Conservation (phyloP, 2,797 vertebrate species). For the Macropodus opercularis region DNA sequence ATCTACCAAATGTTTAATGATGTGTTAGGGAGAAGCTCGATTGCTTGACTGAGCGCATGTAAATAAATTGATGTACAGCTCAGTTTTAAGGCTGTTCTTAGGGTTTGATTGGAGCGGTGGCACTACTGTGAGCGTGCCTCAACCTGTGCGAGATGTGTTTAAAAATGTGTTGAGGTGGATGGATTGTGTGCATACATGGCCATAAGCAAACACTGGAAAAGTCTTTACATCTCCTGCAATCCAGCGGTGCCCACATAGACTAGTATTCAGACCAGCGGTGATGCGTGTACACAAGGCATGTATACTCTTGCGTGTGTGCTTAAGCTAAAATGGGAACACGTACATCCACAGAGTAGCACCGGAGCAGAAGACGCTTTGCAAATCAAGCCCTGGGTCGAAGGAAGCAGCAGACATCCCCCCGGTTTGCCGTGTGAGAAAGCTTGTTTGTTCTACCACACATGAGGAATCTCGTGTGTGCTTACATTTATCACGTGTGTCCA, state of each 20-base stretch:
- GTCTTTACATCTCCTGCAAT: constrained; percentile 21
- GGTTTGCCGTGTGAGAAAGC: constrained; percentile 19
- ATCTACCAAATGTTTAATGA: constrained; percentile 1
- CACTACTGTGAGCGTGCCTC: background rate
- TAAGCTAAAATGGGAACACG: constrained; percentile 61
- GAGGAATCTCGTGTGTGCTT: constrained; percentile 17
- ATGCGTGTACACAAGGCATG: constrained; percentile 18
- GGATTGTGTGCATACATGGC: background rate
- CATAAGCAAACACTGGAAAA: constrained; percentile 32
- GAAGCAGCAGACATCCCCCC: background rate
- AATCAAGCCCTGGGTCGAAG: constrained; percentile 33
- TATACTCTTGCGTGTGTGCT: constrained; percentile 54
- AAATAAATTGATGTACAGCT: constrained; percentile 31
- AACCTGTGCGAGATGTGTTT: background rate
- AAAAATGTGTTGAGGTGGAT: constrained; percentile 1
- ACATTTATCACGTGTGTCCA: constrained; percentile 8
- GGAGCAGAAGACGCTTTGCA: constrained; percentile 24
- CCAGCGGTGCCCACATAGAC: constrained; percentile 38
- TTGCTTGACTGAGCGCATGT: background rate
- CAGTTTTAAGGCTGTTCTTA: constrained; percentile 14
- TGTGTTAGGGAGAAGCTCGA: background rate
- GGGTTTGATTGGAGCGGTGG: constrained; percentile 13
- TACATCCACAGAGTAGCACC: constrained; percentile 14
- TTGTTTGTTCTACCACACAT: constrained; percentile 30
- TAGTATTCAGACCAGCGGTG: constrained; percentile 42